A percentile compares a stretch with the other conserved stretches of the same genome.
These are phyloP conservation scores for Blomia tropicalis DNA, from an alignment of 2,888 invertebrate species.

Conservation along the genomic window DNA sequence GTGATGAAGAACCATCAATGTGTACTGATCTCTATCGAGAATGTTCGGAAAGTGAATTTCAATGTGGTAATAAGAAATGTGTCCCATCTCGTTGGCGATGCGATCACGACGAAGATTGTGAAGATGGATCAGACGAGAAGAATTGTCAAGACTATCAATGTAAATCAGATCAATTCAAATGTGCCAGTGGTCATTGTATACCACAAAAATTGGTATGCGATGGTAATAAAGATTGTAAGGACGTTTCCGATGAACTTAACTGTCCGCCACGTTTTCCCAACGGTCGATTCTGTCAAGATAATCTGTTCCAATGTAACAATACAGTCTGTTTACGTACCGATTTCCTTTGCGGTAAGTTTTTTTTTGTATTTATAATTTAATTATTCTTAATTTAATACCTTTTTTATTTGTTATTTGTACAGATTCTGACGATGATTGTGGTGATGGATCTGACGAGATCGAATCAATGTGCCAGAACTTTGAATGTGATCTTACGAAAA, in stretches of 20 bases:
- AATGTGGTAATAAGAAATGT: conserved; percentile 70
- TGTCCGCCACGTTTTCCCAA: conserved; percentile 76
- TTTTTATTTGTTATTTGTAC: neutral
- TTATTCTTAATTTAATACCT: neutral
- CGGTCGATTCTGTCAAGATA: conserved; percentile 71
- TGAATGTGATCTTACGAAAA: conserved; percentile 55
- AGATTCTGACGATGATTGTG: conserved; percentile 67
- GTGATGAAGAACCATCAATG: conserved; percentile 63
- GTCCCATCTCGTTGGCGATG: conserved; percentile 83
- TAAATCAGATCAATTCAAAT: conserved; percentile 79
- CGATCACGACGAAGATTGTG: conserved; percentile 81
- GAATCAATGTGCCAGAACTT: conserved; percentile 33
- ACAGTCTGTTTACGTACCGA: conserved; percentile 74
- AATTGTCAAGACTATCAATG: conserved; percentile 67
- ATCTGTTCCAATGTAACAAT: conserved; percentile 77
- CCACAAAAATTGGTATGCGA: conserved; percentile 73
- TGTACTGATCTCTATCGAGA: conserved; percentile 69
- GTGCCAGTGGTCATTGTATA: conserved; percentile 79
- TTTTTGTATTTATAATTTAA: neutral
- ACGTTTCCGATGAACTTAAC: conserved; percentile 71
- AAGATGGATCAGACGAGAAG: conserved; percentile 77
- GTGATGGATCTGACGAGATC: conserved; percentile 72
- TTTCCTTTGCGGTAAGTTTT: conserved; percentile 62
- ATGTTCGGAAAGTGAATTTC: conserved; percentile 83
- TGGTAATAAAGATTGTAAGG: conserved; percentile 71